A percentile compares a stretch with the other conserved stretches of the same genome.
Conservation (phyloP, 2,888 invertebrate genomes). For the Catocala sponsa region DNA sequence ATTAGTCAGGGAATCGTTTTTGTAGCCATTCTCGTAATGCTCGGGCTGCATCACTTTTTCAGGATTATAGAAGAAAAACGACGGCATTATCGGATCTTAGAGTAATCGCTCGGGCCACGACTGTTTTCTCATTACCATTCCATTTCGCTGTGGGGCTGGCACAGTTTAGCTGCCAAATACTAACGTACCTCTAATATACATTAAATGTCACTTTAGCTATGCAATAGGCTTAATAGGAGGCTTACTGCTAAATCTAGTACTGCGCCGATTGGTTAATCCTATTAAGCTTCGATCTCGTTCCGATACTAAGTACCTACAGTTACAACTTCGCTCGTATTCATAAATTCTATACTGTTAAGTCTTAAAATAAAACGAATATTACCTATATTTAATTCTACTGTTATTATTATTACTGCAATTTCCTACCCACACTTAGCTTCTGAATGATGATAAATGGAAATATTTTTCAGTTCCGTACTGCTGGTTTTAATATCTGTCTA, state of each 20-base stretch:
- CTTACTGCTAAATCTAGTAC: slow-evolving; percentile 28
- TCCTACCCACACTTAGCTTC: slow-evolving; percentile 41
- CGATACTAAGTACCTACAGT: slow-evolving; percentile 13
- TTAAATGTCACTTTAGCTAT: slow-evolving; percentile 19
- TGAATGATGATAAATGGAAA: slow-evolving; percentile 40
- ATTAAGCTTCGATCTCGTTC: slow-evolving; percentile 19
- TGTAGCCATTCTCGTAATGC: slow-evolving; percentile 68
- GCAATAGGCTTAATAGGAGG: slow-evolving; percentile 28
- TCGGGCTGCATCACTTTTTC: slow-evolving; percentile 77
- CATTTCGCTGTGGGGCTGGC: slow-evolving; percentile 57
- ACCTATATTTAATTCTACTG: slow-evolving; percentile 19
- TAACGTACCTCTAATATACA: slow-evolving; percentile 21
- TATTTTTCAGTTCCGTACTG: slow-evolving; percentile 36
- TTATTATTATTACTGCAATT: slow-evolving; percentile 40
- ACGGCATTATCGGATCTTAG: slow-evolving; percentile 82
- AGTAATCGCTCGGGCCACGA: slow-evolving; percentile 73
- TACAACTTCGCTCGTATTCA: slow-evolving; percentile 14
- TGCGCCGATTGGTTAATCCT: slow-evolving; percentile 24
- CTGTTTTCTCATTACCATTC: slow-evolving; percentile 79
- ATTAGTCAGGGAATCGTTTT: slow-evolving; percentile 70
- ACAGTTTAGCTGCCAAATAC: slow-evolving; percentile 29
- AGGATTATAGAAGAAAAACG: slow-evolving; percentile 84
- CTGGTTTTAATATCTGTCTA: slow-evolving; percentile 48
- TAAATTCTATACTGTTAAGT: slow-evolving; percentile 29
- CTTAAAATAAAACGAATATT: slow-evolving; percentile 5